Conservation (phyloP, 2,113 vertebrate species). For the Barnardius zonarius region DNA sequence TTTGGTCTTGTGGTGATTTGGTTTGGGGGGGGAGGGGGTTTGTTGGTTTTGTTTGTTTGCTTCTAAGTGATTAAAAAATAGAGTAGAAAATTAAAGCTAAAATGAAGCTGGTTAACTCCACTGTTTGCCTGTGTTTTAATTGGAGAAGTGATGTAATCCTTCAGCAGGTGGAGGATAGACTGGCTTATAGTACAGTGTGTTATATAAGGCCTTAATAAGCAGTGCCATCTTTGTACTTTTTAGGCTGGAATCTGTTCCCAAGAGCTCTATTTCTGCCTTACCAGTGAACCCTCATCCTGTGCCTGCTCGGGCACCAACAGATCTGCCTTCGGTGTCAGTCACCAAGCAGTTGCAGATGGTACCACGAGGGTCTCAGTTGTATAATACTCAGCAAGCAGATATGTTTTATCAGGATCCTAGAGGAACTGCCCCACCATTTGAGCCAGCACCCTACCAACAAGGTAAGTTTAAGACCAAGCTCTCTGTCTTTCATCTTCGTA, state of each 20-base stretch:
- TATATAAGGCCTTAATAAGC: not conserved
- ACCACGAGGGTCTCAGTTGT: slow-evolving; percentile 84
- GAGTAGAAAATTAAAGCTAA: not conserved
- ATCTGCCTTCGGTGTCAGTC: slow-evolving; percentile 82
- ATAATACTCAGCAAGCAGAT: slow-evolving; percentile 83
- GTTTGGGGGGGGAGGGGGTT: not conserved
- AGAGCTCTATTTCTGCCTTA: slow-evolving; percentile 81
- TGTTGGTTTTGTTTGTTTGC: not conserved
- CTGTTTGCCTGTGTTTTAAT: not conserved
- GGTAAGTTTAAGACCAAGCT: slow-evolving; percentile 66
- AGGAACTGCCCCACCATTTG: slow-evolving; percentile 86
- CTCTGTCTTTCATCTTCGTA: not conserved
- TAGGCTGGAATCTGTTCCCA: slow-evolving; percentile 85
- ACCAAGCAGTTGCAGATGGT: slow-evolving; percentile 88
- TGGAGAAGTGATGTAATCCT: not conserved
- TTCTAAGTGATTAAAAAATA: not conserved
- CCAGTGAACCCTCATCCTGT: slow-evolving; percentile 83
- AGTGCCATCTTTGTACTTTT: not conserved
- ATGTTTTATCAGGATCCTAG: slow-evolving; percentile 87
- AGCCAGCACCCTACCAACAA: slow-evolving; percentile 84
- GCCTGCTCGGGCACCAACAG: slow-evolving; percentile 78
- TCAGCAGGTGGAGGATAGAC: not conserved
- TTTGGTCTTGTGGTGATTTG: not conserved
- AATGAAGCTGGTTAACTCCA: not conserved
- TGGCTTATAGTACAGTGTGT: not conserved